Conservation (phyloP, 2,888 invertebrate species). For the Copidosoma aretas region DNA sequence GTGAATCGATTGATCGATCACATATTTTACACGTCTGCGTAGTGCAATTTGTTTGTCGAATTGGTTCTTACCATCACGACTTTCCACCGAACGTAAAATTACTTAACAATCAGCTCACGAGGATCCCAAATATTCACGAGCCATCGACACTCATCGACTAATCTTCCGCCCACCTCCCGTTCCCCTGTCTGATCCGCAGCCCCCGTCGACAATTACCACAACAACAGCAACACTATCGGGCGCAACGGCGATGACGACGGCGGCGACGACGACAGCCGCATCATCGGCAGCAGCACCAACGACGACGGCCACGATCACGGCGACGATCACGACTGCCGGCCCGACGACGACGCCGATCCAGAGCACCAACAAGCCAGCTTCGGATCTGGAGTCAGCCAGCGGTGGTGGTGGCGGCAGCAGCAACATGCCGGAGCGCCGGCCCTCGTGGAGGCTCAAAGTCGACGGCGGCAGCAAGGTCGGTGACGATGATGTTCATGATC, state of each 20-base stretch:
- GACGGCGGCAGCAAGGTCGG: slow-evolving; percentile 87
- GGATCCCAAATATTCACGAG: no score
- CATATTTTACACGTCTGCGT: no score
- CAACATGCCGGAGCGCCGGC: slow-evolving; percentile 76
- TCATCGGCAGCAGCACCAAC: slow-evolving; percentile 42
- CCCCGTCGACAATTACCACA: not conserved
- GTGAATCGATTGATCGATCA: no score
- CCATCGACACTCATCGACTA: no score
- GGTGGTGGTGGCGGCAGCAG: slow-evolving; percentile 50
- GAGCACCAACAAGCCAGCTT: not conserved
- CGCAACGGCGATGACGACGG: slow-evolving; percentile 48
- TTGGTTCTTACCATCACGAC: no score
- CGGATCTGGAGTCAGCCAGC: not conserved
- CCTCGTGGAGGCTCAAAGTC: slow-evolving; percentile 90
- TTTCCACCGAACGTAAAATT: no score
- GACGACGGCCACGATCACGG: slow-evolving; percentile 61
- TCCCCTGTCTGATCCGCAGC: not conserved
- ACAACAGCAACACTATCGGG: slow-evolving; percentile 64
- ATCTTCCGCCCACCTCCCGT: not conserved
- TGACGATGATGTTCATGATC: slow-evolving; percentile 42
- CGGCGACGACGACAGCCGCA: slow-evolving; percentile 42
- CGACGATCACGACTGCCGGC: slow-evolving; percentile 67
- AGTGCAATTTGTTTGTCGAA: no score
- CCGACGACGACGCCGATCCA: slow-evolving; percentile 60
- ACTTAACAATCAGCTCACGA: no score